phyloP scores from a whole-genome alignment of 2,113 vertebrate species.

The Maylandia zebra region DNA sequence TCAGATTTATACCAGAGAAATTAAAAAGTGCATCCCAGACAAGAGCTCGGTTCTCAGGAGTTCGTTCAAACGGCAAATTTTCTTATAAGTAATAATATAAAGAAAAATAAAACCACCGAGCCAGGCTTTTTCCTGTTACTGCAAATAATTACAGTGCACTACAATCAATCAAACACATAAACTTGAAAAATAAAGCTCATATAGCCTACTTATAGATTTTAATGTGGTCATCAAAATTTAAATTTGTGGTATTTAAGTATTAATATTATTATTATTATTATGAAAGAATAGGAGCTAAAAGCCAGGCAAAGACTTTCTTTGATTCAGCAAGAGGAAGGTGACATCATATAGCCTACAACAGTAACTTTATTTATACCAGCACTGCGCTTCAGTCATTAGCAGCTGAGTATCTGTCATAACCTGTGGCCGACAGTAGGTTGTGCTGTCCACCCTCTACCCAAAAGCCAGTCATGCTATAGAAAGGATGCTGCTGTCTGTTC shows the following conservation, averaged over 20 bases:
- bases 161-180: neutral
- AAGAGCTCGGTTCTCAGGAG: neutral
- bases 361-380: neutral
- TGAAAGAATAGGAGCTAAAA: neutral
- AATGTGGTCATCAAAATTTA: neutral
- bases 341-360: neutral
- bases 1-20: neutral
- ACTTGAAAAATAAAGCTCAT: neutral
- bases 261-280: neutral
- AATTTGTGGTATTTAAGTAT: neutral
- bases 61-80: neutral
- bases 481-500: neutral
- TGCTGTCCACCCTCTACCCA: neutral
- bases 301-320: neutral
- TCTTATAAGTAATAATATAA: neutral
- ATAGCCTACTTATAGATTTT: neutral
- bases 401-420: neutral
- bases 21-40: neutral
- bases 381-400: neutral
- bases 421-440: slow-evolving; percentile 26
- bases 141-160: neutral
- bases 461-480: neutral
- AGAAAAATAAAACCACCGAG: neutral
- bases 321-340: neutral
- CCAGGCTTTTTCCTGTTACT: neutral